These are phyloP conservation scores for Coreius guichenoti DNA, from an alignment of 2,797 vertebrate genomes.

Conservation along the genomic window DNA sequence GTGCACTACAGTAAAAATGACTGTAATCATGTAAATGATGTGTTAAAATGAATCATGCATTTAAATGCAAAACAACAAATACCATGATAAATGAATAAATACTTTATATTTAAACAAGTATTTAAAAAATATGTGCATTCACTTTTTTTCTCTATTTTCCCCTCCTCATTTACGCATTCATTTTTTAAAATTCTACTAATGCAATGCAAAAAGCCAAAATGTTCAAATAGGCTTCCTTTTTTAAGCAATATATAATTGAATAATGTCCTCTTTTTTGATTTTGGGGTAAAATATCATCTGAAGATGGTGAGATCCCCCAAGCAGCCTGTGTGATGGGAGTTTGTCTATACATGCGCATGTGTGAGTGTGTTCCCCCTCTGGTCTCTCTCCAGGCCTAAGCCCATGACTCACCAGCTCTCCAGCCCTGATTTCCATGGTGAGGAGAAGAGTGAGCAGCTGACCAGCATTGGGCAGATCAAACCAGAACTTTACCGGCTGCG, in stretches of 20 bases:
- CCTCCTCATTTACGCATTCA: background rate
- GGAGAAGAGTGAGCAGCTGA: constrained; percentile 90
- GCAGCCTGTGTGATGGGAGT: background rate
- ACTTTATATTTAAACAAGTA: background rate
- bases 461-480: constrained; percentile 92
- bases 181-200: too few relatives aligned
- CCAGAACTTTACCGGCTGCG: constrained; percentile 88
- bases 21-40: background rate
- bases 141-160: background rate
- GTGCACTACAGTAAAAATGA: background rate
- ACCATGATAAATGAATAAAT: background rate
- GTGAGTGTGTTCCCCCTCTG: constrained; percentile 46
- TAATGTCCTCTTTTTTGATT: background rate
- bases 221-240: background rate
- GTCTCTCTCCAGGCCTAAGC: constrained; percentile 80
- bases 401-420: constrained; percentile 91
- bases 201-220: background rate
- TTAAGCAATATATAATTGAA: background rate
- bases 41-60: background rate
- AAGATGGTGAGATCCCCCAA: background rate
- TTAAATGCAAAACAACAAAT: background rate
- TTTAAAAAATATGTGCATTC: background rate
- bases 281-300: background rate
- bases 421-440: constrained; percentile 85
- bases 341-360: background rate